Base-by-base conservation (phyloP, 2,797 vertebrate genomes). In the Danio kyathit region DNA sequence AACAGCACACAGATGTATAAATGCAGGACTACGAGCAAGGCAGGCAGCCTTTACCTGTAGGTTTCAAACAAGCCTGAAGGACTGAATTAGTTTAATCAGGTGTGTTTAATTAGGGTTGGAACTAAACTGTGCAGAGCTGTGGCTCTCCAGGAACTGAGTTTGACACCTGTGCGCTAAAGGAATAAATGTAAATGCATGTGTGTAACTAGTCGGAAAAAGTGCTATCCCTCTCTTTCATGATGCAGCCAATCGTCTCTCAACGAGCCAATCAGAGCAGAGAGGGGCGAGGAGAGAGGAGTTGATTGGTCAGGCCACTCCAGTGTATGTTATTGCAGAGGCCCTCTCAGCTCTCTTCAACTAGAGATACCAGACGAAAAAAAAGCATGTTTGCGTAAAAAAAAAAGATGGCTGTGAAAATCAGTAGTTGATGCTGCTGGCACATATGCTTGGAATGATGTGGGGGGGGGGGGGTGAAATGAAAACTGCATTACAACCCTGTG, bases 311-410 rank as follows among this genome's bases (percentile, higher is more conserved):
- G 41, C 79, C 67, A 89, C 90, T 92, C 91, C 93, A 93, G 92
- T 92, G 93, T 93, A 91, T 91, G 86, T 93, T 94, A 94, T 93
- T 94, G 93, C 93, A 87, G 85, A 87, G 85, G 88, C 66, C 87
- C 83, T 90, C 65, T 83, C 52, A 64, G 61, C 66, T 85, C 82
- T 81, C 69, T 64, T 86, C 77, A 81, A 60, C 76, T 56, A 40
- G 29, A 82, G 71, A 86, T 56, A 46, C 77, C 72, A 46, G 70
- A 65, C 73, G 56, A 72, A 82, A 82, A 51, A 14, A 82, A 12
- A 69, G 81, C 67, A 14, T 54, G 82, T 74, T 80, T 43, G 83
- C 76, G 76, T 77, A 88, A 91, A 92, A 81, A 89, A 90, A 87
- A 87, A 86, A 19, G 63, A 76, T 67, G 79, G 48, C 84, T 76